Evolutionary conservation across 1,140 invertebrate species (phyloP).

Genomic region (Melitaea cinxia): DNA sequence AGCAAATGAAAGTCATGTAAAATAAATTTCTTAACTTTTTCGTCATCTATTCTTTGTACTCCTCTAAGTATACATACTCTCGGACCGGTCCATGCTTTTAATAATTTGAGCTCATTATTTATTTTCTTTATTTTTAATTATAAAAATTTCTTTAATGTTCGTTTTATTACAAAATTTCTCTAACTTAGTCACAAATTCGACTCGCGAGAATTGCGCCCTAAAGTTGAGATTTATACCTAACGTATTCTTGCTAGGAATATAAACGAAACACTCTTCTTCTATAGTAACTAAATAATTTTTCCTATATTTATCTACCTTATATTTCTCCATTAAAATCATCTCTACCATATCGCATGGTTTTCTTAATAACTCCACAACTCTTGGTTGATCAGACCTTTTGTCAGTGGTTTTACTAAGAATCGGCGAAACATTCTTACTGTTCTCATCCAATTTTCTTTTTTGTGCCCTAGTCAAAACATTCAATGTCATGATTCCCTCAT

Average conservation of each 20-base stretch:
- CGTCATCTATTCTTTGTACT: no score
- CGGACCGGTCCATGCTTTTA: no score
- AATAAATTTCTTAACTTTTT: no score
- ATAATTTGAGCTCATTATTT: no score
- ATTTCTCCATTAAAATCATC: not conserved
- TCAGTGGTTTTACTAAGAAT: not conserved
- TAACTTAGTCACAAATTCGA: slow-evolving; percentile 9
- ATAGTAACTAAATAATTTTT: not conserved
- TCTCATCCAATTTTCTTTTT: slow-evolving; percentile 1
- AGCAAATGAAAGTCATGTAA: no score
- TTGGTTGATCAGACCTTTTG: not conserved
- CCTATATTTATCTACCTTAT: slow-evolving; percentile 4
- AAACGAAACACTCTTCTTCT: slow-evolving; percentile 4
- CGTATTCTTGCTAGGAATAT: not conserved
- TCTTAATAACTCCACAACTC: slow-evolving; percentile 5
- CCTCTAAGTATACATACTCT: no score
- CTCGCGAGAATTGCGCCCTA: slow-evolving; percentile 18
- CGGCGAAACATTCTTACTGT: not conserved
- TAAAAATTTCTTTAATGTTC: no score
- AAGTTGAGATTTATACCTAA: slow-evolving; percentile 6
- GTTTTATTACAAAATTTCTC: not conserved
- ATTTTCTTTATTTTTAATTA: no score
- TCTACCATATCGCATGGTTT: not conserved
- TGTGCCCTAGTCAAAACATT: slow-evolving; percentile 35
- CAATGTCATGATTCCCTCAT: slow-evolving; percentile 24